Evolutionary conservation across 2,888 invertebrate species (phyloP).

Genomic region (Loripinus fragilis): DNA sequence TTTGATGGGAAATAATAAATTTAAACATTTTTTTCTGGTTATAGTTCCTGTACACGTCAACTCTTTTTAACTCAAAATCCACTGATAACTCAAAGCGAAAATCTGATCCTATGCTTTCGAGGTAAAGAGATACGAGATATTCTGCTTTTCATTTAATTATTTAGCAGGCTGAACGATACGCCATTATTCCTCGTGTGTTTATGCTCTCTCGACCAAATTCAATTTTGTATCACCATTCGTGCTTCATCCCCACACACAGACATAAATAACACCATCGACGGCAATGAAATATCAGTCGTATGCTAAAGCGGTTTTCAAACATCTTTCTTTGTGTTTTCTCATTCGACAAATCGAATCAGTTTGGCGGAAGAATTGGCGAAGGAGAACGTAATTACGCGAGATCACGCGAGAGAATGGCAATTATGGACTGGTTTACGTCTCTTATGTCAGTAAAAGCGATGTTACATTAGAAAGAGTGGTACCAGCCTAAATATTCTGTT

Average conservation of each 20-base stretch:
- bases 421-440: conserved; percentile 33
- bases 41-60: too few species aligned
- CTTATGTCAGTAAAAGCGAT: conserved; percentile 39
- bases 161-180: too few species aligned
- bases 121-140: too few species aligned
- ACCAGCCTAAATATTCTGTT: conserved; percentile 18
- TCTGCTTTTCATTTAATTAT: too few species aligned
- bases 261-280: background rate
- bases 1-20: too few species aligned
- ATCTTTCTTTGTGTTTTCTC: conserved; percentile 14
- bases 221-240: background rate
- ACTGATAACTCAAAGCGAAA: too few species aligned
- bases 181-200: too few species aligned
- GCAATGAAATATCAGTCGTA: conserved; percentile 11
- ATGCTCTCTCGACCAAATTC: background rate
- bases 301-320: conserved; percentile 8
- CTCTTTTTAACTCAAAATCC: too few species aligned
- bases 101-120: too few species aligned
- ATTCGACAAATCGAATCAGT: conserved; percentile 36
- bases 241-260: background rate
- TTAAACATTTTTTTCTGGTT: too few species aligned
- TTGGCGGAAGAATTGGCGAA: conserved; percentile 29
- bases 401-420: conserved; percentile 45
- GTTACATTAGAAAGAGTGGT: conserved; percentile 20
- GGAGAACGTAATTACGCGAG: conserved; percentile 39